phyloP scores from a whole-genome alignment of 2,888 invertebrate species.

The Eugnorisma glareosa region DNA sequence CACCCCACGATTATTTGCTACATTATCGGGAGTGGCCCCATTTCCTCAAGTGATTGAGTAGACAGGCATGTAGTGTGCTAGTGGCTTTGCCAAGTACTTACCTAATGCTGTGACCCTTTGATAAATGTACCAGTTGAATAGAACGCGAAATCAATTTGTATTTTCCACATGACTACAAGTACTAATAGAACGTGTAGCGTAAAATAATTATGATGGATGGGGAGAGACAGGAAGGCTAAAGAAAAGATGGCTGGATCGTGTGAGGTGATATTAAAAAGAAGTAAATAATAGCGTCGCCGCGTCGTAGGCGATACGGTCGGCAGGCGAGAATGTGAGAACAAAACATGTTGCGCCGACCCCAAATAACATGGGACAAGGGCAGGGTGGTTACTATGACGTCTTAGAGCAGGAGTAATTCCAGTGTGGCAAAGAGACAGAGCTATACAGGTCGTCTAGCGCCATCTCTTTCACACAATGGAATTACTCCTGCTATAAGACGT shows the following conservation, averaged over 20 bases:
- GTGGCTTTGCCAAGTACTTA: constrained; percentile 5
- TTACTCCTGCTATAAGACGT: too few relatives aligned
- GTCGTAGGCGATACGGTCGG: neutral
- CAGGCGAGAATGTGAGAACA: neutral
- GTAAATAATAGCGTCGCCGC: too few relatives aligned
- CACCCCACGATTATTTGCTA: constrained; percentile 24
- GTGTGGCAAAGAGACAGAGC: too few relatives aligned
- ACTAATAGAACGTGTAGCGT: neutral
- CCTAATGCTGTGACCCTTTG: neutral
- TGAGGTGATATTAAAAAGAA: neutral
- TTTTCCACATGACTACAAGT: neutral
- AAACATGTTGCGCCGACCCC: neutral
- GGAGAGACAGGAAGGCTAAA: neutral
- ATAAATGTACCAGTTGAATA: neutral
- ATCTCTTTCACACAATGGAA: too few relatives aligned
- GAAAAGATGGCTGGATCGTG: neutral
- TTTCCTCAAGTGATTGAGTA: constrained; percentile 18
- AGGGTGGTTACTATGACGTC: too few relatives aligned
- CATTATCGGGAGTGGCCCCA: constrained; percentile 23
- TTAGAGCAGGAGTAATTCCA: too few relatives aligned
- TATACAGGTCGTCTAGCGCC: too few relatives aligned
- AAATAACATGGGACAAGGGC: neutral
- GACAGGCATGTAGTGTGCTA: neutral
- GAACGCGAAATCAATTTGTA: neutral
- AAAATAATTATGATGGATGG: neutral